Conservation (phyloP, 2,797 vertebrate species). For the Nyctalus aviator region DNA sequence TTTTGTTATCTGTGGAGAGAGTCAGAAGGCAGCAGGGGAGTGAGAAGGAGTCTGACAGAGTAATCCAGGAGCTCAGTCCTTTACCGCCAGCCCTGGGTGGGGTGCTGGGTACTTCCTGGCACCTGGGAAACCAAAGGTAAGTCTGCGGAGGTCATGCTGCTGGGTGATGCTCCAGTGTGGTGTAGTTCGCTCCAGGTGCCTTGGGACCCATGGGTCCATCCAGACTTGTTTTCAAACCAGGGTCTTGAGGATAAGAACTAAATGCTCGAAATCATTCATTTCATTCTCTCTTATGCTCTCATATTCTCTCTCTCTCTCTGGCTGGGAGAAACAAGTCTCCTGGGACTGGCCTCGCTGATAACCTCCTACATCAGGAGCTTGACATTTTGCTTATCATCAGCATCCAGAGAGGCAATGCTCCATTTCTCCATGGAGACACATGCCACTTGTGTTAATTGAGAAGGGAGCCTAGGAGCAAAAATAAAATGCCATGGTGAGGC, state of each 20-base stretch:
- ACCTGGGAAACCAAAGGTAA: constrained; percentile 59
- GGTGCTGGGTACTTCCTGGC: not conserved
- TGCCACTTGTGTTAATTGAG: constrained; percentile 31
- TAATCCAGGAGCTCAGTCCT: constrained; percentile 36
- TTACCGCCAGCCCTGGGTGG: constrained; percentile 67
- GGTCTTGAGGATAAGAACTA: not conserved
- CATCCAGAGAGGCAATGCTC: constrained; percentile 54
- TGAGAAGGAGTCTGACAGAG: constrained; percentile 37
- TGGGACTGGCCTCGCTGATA: constrained; percentile 42
- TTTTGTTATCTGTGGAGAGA: constrained; percentile 55
- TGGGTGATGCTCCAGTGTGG: not conserved
- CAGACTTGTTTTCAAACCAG: not conserved
- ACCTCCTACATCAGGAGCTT: constrained; percentile 41
- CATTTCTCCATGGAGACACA: not conserved
- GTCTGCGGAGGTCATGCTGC: not conserved
- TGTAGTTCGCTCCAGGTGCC: not conserved
- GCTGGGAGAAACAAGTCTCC: constrained; percentile 25
- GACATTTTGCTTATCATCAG: constrained; percentile 72
- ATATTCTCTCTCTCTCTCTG: not conserved
- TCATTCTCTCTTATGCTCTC: not conserved
- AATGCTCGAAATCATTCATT: not conserved
- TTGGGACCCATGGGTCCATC: not conserved
- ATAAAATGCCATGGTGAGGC: not conserved
- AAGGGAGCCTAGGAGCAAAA: not conserved
- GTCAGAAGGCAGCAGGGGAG: constrained; percentile 45